Evolutionary conservation across 2,888 invertebrate species (phyloP), one percentile per base, ranked within the genome.

Genomic region (Melinopterus prodromus): DNA sequence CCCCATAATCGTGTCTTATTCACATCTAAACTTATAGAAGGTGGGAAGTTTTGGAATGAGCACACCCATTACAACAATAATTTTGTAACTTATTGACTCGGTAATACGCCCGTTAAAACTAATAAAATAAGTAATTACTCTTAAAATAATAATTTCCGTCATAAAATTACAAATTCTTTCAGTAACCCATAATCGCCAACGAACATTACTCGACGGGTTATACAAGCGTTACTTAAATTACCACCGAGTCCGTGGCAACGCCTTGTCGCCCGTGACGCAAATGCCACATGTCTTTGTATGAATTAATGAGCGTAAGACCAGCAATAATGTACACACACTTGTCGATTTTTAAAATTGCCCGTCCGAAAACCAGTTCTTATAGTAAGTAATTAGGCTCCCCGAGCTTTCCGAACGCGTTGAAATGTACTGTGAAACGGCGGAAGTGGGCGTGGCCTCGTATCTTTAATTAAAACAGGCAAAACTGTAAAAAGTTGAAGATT

Each of bases 291-390:
- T 53, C 53, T 53, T 53, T 53, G 53, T 53, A 53, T 6, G 53
- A 53, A 53, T 53, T 53, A 53, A 53, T 53, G 53, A 53, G 53
- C 53, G 53, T 12, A 53, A 53, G 53, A 53, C 53, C 53, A 53
- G 53, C 53, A 53, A 53, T 53, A 53, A 53, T 53, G 53, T 53
- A 53, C 53, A 53, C 53, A 53, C 53, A 53, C 53, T 53, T 53
- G 53, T 53, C 53, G 5, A 53, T 53, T 53, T 38, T 53, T 53
- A 9, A 53, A 53, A 53, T 53, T 53, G 53, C 53, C 53, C 53
- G 53, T 53, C 53, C 53, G 1, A 53, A 53, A 53, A 53, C 53
- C 53, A 53, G 53, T 53, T 53, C 53, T 53, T 53, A 53, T 53
- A 12, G 53, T 53, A 53, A 53, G 53, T 53, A 53, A 53, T 53